Evolutionary conservation across 2,113 vertebrate species (phyloP).

Genomic region (Zeus faber): DNA sequence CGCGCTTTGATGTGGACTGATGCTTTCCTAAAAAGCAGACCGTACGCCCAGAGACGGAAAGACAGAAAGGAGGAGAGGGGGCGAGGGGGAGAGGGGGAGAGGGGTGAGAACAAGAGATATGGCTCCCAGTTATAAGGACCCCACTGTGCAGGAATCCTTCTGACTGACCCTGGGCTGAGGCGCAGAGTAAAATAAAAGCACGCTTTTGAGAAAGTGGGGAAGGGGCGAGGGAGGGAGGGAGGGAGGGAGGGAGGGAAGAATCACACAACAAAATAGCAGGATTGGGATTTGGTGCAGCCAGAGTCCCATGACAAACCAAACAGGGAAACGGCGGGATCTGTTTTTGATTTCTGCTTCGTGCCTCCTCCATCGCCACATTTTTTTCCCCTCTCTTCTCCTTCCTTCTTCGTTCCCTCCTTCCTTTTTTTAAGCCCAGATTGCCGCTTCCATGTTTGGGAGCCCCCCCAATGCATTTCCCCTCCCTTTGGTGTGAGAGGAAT

Average conservation of each 20-base stretch:
- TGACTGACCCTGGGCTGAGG: conserved; percentile 53
- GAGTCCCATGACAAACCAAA: conserved; percentile 84
- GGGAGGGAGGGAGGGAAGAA: conserved; percentile 49
- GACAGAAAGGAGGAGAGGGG: conserved; percentile 46
- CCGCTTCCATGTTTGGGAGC: conserved; percentile 76
- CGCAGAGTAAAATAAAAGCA: conserved; percentile 65
- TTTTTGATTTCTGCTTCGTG: conserved; percentile 82
- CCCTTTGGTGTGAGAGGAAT: conserved; percentile 86
- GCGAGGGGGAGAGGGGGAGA: conserved; percentile 22
- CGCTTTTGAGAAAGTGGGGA: conserved; percentile 46
- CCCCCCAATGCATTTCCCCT: conserved; percentile 82
- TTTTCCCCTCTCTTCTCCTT: conserved; percentile 19
- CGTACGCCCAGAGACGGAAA: conserved; percentile 55
- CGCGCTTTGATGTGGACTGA: conserved; percentile 62
- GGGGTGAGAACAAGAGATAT: conserved; percentile 68
- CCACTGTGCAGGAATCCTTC: conserved; percentile 69
- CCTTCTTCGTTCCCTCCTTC: conserved; percentile 37
- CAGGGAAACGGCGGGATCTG: conserved; percentile 80
- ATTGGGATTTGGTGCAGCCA: conserved; percentile 81
- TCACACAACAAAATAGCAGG: conserved; percentile 76
- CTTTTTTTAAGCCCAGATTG: conserved; percentile 57
- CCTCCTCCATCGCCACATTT: conserved; percentile 42
- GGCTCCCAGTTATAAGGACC: conserved; percentile 69
- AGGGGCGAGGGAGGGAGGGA: conserved; percentile 36
- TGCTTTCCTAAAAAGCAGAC: conserved; percentile 46